Evolutionary conservation across 2,113 vertebrate species (phyloP), one percentile per base, ranked within the genome.

Genomic region (Leptobrachium leishanense): DNA sequence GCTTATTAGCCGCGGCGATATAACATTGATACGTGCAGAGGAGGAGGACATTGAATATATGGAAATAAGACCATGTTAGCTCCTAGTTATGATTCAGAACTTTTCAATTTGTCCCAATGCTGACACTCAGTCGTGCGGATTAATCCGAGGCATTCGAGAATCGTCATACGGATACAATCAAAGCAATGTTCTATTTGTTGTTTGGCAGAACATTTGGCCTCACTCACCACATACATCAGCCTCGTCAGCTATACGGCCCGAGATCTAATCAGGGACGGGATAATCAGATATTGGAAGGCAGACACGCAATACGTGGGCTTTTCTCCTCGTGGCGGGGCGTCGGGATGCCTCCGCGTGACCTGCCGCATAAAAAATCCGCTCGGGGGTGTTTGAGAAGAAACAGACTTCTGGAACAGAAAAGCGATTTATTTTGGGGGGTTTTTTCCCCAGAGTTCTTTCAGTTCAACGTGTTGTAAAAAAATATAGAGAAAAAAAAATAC

Each of bases 151-250:
- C 46, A 50, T 50, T 50, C 8, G 46, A 50, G 8, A 50, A 50
- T 50, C 46, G 8, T 39, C 75, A 43, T 59, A 40, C 2, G 64
- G 64, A 67, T 55, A 55, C 39, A 44, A 62, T 77, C 54, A 77
- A 41, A 12, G 57, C 66, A 3, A n/a, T 43, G 54, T 59, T 31
- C 8, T 9, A 41, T 68, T 20, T 40, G 10, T n/a, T n/a, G 39
- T 54, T 46, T 77, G 75, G 75, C 75, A 77, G 75, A 57, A 59
- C 65, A 59, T 69, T 57, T 57, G 54, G 43, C 44, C 50, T 67
- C 43, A n/a, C 46, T 43, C 3, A 1, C 39, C 44, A 68, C 39
- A 54, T 41, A 59, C 43, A 64, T 68, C 41, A 68, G 43, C 50
- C 15, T 55, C 44, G 40, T 53, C 59, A 75, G 20, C 6, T 6